phyloP scores from a whole-genome alignment of 2,797 vertebrate species.

The Adrianichthys oophorus region DNA sequence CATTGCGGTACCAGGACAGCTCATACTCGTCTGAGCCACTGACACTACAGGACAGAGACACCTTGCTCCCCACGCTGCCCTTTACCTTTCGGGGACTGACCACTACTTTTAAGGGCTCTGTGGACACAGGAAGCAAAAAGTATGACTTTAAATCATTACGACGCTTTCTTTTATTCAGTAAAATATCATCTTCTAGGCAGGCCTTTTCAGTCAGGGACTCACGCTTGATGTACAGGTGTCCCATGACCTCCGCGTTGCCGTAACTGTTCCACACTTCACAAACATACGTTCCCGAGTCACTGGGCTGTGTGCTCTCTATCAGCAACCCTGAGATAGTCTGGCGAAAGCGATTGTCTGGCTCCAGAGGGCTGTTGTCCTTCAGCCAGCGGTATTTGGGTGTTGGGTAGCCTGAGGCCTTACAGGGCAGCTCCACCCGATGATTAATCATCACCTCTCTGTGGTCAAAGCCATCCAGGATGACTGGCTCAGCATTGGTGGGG shows the following conservation, averaged over 20 bases:
- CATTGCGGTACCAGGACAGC: constrained; percentile 96
- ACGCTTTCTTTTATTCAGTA: no score
- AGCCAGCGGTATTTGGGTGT: constrained; percentile 96
- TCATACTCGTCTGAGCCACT: constrained; percentile 93
- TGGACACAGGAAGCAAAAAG: constrained; percentile 22
- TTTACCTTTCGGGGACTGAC: constrained; percentile 95
- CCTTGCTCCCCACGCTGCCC: constrained; percentile 96
- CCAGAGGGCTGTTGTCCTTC: constrained; percentile 94
- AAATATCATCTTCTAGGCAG: no score
- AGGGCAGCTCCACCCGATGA: constrained; percentile 94
- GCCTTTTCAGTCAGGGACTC: constrained; percentile 67
- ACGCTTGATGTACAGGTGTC: constrained; percentile 93
- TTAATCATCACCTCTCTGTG: constrained; percentile 93
- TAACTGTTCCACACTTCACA: constrained; percentile 99
- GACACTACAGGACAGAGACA: constrained; percentile 94
- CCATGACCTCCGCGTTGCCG: constrained; percentile 92
- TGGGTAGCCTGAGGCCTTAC: constrained; percentile 95
- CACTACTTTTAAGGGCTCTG: constrained; percentile 92
- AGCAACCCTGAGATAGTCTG: constrained; percentile 90
- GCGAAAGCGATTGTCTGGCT: constrained; percentile 91
- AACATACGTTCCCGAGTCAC: constrained; percentile 91
- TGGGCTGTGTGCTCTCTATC: constrained; percentile 88
- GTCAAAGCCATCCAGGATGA: constrained; percentile 96
- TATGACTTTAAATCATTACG: background rate
- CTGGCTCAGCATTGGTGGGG: constrained; percentile 93